Conservation (phyloP, 1,140 invertebrate species). For the Elymnias hypermnestra region DNA sequence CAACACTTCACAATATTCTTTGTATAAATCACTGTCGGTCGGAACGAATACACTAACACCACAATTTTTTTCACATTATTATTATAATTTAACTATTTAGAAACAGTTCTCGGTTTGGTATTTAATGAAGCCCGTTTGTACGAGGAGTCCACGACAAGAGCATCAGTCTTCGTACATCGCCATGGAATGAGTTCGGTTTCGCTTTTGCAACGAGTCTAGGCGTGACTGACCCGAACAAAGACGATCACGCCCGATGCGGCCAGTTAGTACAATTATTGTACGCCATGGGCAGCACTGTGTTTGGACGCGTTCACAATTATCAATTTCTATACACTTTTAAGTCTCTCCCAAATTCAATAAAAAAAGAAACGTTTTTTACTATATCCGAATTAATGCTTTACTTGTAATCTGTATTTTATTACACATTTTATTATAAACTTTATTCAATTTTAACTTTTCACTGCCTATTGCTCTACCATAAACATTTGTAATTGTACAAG, state of each 20-base stretch:
- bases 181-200: conserved; percentile 71
- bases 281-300: conserved; percentile 43
- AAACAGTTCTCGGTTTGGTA: conserved; percentile 53
- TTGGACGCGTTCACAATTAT: conserved; percentile 43
- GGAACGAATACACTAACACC: conserved; percentile 60
- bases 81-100: conserved; percentile 48
- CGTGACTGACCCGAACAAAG: conserved; percentile 64
- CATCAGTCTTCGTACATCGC: conserved; percentile 69
- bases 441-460: no score
- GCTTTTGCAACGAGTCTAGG: conserved; percentile 73
- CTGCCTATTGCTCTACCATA: no score
- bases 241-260: conserved; percentile 50
- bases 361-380: no score
- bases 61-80: conserved; percentile 62
- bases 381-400: no score
- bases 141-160: conserved; percentile 66
- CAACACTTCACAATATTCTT: conserved; percentile 67
- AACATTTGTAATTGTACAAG: no score
- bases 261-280: conserved; percentile 20
- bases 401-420: no score
- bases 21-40: conserved; percentile 53
- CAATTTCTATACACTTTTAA: no score
- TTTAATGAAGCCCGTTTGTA: conserved; percentile 61
- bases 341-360: no score
- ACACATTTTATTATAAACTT: no score